Base-by-base conservation (phyloP, 2,888 invertebrate species). In the Diaprepes abbreviatus region DNA sequence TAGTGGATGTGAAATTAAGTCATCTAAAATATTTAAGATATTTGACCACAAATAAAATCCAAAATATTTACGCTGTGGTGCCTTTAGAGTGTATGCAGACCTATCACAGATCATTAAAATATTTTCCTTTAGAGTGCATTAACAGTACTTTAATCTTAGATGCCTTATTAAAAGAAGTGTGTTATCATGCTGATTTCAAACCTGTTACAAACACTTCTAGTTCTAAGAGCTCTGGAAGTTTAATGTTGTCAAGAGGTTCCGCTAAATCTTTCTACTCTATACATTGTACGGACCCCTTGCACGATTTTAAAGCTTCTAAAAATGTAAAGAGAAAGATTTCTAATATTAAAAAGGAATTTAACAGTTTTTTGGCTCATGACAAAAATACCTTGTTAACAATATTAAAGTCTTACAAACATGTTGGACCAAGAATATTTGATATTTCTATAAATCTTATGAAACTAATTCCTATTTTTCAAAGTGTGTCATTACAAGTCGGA, bases 21-120 rank as follows among this genome's bases (percentile, higher is more conserved):
- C 78, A 80, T 68, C 67, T 79, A 14, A 72, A 75, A 50, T 80
- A 79, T 40, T 72, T 80, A 10, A 58, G 74, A 33, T 73, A 76
- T 38, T 43, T 79, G 17, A 63, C 74, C 31, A 16, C 79, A 7
- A 60, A 73, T 24, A 33, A 67, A 45, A 52, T 71, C 14, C 50
- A 71, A 36, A 19, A 73, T 43, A 19, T 33, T n/a, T 72, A 74
- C 50, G 48, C 70, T 50, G 57, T 38, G 24, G 6, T 76, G 19
- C 71, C 70, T 1, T 9, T 73, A 3, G 54, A 74, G 1, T 77
- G 75, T 43, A 59, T 78, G 17, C 62, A 69, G 19, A 58, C 67
- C 31, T 79, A 80, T 35, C 74, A 73, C 12, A 71, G 65, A 64
- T 65, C 74, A 4, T 55, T 79, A 57, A 54, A 71, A 6, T 55